These are phyloP conservation scores for Eupeodes latifasciatus DNA, from an alignment of 2,888 invertebrate genomes.

Conservation along the genomic window DNA sequence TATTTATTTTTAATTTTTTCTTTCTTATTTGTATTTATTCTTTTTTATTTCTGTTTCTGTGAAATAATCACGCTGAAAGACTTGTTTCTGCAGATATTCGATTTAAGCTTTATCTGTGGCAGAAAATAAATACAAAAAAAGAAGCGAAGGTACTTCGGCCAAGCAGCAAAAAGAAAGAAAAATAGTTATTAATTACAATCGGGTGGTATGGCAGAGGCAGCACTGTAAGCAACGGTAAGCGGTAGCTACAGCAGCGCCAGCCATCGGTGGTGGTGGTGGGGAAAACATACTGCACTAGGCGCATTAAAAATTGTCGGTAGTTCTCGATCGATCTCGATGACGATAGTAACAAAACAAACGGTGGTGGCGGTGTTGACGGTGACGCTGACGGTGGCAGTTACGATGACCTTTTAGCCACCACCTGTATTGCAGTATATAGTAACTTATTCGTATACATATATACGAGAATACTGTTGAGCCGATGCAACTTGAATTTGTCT, in stretches of 20 bases:
- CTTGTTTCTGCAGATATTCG: slow-evolving; percentile 65
- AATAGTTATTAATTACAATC: slow-evolving; percentile 49
- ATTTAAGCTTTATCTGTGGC: slow-evolving; percentile 55
- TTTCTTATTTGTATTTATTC: slow-evolving; percentile 38
- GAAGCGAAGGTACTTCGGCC: slow-evolving; percentile 12
- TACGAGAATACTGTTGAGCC: background rate
- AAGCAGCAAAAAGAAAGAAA: slow-evolving; percentile 26
- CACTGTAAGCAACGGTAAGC: too few relatives aligned
- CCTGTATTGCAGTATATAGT: slow-evolving; percentile 14
- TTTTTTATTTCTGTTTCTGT: slow-evolving; percentile 52
- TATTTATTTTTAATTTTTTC: slow-evolving; percentile 37
- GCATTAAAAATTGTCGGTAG: slow-evolving; percentile 44
- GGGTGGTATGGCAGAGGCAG: background rate
- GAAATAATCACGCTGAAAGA: slow-evolving; percentile 67
- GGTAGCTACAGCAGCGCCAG: background rate
- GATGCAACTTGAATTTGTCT: slow-evolving; percentile 61
- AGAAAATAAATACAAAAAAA: slow-evolving; percentile 26
- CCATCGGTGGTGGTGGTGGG: background rate
- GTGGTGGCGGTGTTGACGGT: background rate
- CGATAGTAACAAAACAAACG: slow-evolving; percentile 1
- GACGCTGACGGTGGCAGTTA: slow-evolving; percentile 27
- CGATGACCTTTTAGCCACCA: slow-evolving; percentile 71
- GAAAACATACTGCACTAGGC: slow-evolving; percentile 1
- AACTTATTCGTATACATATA: background rate
- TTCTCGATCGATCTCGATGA: slow-evolving; percentile 27